These are phyloP conservation scores for Gandaritis pyraliata DNA, from an alignment of 2,888 invertebrate genomes.

Conservation along the genomic window DNA sequence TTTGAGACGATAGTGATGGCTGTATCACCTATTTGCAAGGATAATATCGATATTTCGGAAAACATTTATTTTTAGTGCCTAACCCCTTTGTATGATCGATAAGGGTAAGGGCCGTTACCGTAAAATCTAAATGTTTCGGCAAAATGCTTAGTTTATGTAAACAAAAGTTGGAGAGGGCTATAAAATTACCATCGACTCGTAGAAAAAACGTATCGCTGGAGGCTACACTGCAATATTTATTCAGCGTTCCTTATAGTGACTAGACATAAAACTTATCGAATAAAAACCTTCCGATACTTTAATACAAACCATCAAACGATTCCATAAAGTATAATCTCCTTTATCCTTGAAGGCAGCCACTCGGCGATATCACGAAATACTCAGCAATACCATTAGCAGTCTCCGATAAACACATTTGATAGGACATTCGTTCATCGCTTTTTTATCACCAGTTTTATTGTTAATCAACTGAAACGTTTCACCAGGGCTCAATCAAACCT, in stretches of 20 bases:
- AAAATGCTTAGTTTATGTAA: conserved; percentile 29
- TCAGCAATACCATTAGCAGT: conserved; percentile 36
- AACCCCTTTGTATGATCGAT: conserved; percentile 30
- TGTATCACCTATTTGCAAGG: conserved; percentile 12
- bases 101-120: conserved; percentile 23
- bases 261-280: background rate
- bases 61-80: conserved; percentile 32
- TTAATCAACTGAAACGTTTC: conserved; percentile 42
- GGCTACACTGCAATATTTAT: background rate
- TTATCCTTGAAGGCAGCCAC: conserved; percentile 22
- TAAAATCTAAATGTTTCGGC: conserved; percentile 31
- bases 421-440: conserved; percentile 36
- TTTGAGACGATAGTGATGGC: conserved; percentile 28
- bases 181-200: conserved; percentile 18
- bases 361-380: conserved; percentile 29
- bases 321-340: conserved; percentile 20
- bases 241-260: background rate
- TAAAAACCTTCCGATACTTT: conserved; percentile 18
- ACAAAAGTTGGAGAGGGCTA: conserved; percentile 17
- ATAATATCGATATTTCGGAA: conserved; percentile 33
- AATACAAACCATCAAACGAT: conserved; percentile 9
- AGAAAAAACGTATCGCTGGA: conserved; percentile 14
- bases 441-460: conserved; percentile 40
- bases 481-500: conserved; percentile 35
- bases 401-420: conserved; percentile 36